Conservation (phyloP, 2,113 vertebrate species). For the Gavia stellata region DNA sequence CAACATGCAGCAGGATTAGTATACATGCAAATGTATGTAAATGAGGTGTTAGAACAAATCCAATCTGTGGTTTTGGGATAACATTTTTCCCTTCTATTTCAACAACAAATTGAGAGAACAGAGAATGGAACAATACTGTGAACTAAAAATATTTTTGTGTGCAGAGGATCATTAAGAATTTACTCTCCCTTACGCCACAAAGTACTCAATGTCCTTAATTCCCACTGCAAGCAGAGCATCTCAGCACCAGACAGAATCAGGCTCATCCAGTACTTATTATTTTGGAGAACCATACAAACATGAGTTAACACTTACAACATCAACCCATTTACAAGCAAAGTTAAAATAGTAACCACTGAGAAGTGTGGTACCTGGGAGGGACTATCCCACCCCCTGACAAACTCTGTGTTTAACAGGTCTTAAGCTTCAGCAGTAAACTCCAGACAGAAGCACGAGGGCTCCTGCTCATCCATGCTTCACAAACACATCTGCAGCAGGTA, state of each 20-base stretch:
- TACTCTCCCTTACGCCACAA: not conserved
- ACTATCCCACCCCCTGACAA: not conserved
- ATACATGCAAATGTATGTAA: slow-evolving; percentile 9
- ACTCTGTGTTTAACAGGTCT: not conserved
- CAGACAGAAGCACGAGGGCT: not conserved
- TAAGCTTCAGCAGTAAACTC: not conserved
- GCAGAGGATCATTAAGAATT: not conserved
- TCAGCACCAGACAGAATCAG: not conserved
- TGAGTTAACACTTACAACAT: not conserved
- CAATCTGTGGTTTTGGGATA: not conserved
- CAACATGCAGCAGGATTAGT: not conserved
- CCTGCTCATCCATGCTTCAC: not conserved
- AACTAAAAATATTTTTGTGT: not conserved
- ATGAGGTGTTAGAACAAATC: not conserved
- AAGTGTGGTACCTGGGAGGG: not conserved
- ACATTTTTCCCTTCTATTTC: slow-evolving; percentile 5
- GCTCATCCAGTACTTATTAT: not conserved
- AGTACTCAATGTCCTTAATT: not conserved
- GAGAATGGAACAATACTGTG: not conserved
- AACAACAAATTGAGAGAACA: not conserved
- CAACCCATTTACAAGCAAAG: not conserved
- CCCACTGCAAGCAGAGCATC: not conserved
- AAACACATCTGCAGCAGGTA: not conserved
- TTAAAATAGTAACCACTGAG: not conserved
- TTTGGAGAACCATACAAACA: not conserved